phyloP scores from a whole-genome alignment of 2,113 vertebrate genomes.

The Sylvilagus bachmani region DNA sequence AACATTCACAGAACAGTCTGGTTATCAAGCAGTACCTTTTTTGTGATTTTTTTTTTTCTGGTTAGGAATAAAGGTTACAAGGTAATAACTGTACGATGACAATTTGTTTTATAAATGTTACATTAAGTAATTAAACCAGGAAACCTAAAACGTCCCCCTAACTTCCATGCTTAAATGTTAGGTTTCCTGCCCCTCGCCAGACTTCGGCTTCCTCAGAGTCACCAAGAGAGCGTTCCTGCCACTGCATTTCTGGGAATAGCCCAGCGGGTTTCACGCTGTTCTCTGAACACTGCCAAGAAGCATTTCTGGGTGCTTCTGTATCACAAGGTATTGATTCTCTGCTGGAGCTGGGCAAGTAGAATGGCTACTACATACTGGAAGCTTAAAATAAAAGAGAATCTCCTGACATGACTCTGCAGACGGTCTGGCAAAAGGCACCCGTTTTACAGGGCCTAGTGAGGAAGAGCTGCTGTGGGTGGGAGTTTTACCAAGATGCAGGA shows the following conservation, averaged over 20 bases:
- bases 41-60: background rate
- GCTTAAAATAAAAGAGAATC: background rate
- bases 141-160: background rate
- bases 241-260: slow-evolving; percentile 8
- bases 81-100: background rate
- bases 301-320: slow-evolving; percentile 29
- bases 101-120: slow-evolving; percentile 24
- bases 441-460: background rate
- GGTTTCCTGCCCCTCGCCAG: background rate
- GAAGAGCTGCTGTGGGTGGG: background rate
- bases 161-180: background rate
- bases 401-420: slow-evolving; percentile 15
- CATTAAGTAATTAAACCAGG: background rate
- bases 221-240: background rate
- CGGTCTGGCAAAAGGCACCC: background rate
- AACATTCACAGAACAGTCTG: slow-evolving; percentile 28
- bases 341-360: background rate
- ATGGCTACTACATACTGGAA: background rate
- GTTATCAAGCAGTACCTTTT: background rate
- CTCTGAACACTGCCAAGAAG: background rate
- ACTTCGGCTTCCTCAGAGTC: background rate
- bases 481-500: background rate
- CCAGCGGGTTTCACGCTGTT: background rate
- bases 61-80: slow-evolving; percentile 37
- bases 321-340: slow-evolving; percentile 15